Conservation (phyloP, 2,888 invertebrate genomes). For the Drosophila percnosoma region DNA sequence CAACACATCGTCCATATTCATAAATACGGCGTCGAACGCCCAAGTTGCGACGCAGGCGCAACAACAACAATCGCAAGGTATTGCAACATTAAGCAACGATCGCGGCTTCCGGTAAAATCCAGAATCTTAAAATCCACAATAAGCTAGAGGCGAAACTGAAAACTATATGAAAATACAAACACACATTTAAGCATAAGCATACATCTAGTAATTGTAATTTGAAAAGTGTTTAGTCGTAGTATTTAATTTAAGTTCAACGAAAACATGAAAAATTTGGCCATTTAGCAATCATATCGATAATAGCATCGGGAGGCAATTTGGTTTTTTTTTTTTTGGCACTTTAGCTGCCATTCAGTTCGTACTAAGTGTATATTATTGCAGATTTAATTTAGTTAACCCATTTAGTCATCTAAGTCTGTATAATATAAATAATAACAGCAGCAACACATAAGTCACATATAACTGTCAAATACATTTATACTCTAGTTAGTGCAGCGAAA, state of each 20-base stretch:
- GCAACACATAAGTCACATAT: not conserved
- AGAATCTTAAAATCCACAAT: not conserved
- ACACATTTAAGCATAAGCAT: constrained; percentile 4
- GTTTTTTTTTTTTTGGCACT: constrained; percentile 2
- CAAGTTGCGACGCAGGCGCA: constrained; percentile 53
- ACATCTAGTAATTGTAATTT: constrained; percentile 19
- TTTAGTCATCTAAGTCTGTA: constrained; percentile 23
- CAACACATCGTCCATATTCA: constrained; percentile 46
- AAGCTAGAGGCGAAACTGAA: constrained; percentile 23
- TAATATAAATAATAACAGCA: constrained; percentile 1
- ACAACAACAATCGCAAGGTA: constrained; percentile 41
- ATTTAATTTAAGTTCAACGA: constrained; percentile 23
- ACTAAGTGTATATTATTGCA: constrained; percentile 20
- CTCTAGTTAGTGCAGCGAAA: constrained; percentile 19
- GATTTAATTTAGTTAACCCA: constrained; percentile 18
- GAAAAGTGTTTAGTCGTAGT: constrained; percentile 24
- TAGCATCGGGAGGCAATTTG: constrained; percentile 35
- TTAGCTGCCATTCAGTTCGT: constrained; percentile 10
- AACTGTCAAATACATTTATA: constrained; percentile 2
- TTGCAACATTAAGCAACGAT: constrained; percentile 53
- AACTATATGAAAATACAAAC: constrained; percentile 19
- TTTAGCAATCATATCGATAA: constrained; percentile 28
- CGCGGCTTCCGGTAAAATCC: constrained; percentile 64
- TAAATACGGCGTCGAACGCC: constrained; percentile 47
- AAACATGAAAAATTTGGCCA: constrained; percentile 7